Conservation (phyloP, 2,797 vertebrate species). For the Cuniculus paca region DNA sequence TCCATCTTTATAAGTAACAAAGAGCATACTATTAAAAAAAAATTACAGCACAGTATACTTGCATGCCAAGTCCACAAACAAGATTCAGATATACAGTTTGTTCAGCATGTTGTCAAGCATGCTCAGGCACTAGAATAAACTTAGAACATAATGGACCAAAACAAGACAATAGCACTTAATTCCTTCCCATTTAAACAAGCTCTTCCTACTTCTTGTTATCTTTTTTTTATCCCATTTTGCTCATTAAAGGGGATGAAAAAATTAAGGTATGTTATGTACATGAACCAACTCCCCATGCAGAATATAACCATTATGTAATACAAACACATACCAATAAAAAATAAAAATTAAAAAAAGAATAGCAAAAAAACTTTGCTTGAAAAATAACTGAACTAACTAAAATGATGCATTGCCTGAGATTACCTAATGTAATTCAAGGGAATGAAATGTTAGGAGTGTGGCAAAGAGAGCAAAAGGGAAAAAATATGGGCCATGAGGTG, state of each 20-base stretch:
- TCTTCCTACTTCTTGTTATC: background rate
- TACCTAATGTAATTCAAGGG: background rate
- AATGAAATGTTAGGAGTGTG: background rate
- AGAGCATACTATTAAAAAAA: conserved; percentile 15
- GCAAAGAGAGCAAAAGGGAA: background rate
- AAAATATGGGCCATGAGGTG: background rate
- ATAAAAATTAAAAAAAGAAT: background rate
- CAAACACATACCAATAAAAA: background rate
- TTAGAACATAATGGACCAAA: background rate
- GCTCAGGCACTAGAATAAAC: background rate
- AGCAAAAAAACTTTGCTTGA: background rate
- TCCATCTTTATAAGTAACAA: background rate
- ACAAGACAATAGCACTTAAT: background rate
- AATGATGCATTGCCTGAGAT: background rate
- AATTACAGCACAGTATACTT: background rate
- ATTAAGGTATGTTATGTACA: background rate
- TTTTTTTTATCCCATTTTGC: background rate
- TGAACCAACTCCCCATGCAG: background rate
- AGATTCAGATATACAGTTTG: background rate
- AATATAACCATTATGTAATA: background rate
- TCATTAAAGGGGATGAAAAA: background rate
- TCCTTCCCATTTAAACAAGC: background rate
- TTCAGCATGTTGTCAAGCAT: background rate
- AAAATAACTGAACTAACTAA: background rate
- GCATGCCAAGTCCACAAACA: background rate